A percentile compares a stretch with the other conserved stretches of the same genome.
phyloP scores from a whole-genome alignment of 2,888 invertebrate genomes.

The Tortrix viridana region DNA sequence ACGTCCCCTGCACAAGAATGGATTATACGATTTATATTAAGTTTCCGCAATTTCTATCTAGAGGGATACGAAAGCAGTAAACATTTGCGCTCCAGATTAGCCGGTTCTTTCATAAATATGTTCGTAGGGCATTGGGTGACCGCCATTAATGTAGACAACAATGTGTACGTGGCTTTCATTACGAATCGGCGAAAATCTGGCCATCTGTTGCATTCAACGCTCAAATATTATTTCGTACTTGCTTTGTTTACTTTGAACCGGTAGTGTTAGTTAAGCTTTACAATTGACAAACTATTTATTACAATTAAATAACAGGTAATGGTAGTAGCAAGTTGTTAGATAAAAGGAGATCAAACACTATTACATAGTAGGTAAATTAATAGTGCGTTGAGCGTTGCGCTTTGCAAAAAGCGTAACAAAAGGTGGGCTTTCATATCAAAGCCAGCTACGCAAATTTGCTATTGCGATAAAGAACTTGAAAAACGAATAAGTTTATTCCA shows the following conservation, averaged over 20 bases:
- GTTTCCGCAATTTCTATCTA: conserved; percentile 81
- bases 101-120: conserved; percentile 71
- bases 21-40: conserved; percentile 83
- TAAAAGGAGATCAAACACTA: no score
- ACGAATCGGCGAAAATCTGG: conserved; percentile 55
- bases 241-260: background rate
- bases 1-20: conserved; percentile 75
- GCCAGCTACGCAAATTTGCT: conserved; percentile 63
- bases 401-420: conserved; percentile 60
- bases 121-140: conserved; percentile 64
- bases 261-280: background rate
- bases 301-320: no score
- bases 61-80: conserved; percentile 70
- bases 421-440: conserved; percentile 63
- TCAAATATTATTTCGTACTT: conserved; percentile 10
- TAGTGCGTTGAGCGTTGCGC: conserved; percentile 53
- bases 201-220: conserved; percentile 67
- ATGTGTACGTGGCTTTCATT: conserved; percentile 68
- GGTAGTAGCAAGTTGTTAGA: no score
- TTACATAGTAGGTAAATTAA: conserved; percentile 34
- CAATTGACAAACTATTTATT: no score
- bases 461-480: conserved; percentile 62
- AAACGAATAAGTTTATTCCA: conserved; percentile 70
- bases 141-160: conserved; percentile 77
- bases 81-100: conserved; percentile 65